Conservation (phyloP, 1,140 invertebrate genomes). For the Habropoda laboriosa region DNA sequence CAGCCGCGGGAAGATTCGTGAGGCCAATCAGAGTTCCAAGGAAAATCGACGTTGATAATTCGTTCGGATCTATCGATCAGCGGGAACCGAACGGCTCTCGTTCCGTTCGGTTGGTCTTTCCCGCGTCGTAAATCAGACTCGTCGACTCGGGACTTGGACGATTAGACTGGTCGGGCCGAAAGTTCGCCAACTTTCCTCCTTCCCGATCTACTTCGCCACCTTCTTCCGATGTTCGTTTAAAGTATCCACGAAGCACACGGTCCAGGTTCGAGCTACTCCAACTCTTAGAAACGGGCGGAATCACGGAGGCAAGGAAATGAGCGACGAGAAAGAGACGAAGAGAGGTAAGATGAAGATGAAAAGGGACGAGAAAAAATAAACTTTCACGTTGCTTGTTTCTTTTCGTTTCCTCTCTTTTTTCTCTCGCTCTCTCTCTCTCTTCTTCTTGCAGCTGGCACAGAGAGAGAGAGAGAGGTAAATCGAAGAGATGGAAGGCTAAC, state of each 20-base stretch:
- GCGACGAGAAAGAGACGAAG: background rate
- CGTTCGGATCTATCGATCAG: constrained; percentile 51
- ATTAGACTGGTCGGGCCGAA: constrained; percentile 63
- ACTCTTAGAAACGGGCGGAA: constrained; percentile 14
- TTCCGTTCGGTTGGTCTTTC: constrained; percentile 30
- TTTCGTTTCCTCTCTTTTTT: background rate
- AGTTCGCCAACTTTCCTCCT: constrained; percentile 61
- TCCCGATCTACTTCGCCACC: constrained; percentile 41
- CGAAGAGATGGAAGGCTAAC: constrained; percentile 68
- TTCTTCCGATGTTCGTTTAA: constrained; percentile 59
- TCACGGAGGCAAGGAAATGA: background rate
- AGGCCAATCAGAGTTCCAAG: background rate
- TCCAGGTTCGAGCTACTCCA: constrained; percentile 20
- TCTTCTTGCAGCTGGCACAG: background rate
- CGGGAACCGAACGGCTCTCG: background rate
- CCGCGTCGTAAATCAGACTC: constrained; percentile 60
- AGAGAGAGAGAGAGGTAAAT: no score
- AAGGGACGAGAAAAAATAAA: background rate
- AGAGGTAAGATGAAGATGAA: background rate
- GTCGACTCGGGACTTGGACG: constrained; percentile 52
- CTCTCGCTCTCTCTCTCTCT: background rate
- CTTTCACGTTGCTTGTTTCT: background rate
- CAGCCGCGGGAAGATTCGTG: background rate
- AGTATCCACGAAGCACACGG: constrained; percentile 42
- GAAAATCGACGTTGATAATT: constrained; percentile 32